Evolutionary conservation across 2,888 invertebrate species (phyloP).

Genomic region (Folsomia manolachei): DNA sequence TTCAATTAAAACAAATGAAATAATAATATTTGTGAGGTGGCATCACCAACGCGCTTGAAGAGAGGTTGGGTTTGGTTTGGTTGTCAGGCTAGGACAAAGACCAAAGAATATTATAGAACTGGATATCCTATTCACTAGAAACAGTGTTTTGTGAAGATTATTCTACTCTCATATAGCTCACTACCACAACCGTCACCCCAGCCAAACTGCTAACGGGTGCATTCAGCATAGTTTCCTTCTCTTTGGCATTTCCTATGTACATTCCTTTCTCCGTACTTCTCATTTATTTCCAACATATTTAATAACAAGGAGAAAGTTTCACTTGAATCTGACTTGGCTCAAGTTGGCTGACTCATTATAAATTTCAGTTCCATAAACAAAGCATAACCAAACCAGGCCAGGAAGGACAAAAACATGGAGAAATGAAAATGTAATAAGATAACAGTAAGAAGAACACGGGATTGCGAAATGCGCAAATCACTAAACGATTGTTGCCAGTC

Average conservation of each 20-base stretch:
- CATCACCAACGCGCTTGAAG: not conserved
- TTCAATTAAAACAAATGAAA: conserved; percentile 23
- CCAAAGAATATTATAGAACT: no score
- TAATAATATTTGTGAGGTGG: conserved; percentile 22
- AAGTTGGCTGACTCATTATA: not conserved
- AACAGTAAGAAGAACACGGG: not conserved
- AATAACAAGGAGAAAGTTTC: conserved; percentile 1
- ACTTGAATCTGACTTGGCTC: not conserved
- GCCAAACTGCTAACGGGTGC: not conserved
- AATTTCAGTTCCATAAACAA: not conserved
- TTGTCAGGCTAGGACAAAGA: no score
- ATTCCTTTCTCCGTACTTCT: not conserved
- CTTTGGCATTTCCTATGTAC: not conserved
- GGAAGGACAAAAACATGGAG: no score
- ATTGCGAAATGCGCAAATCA: conserved; percentile 6
- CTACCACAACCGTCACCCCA: not conserved
- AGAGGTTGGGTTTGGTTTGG: not conserved
- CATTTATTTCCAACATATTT: not conserved
- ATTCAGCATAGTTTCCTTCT: not conserved
- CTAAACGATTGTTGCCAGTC: not conserved
- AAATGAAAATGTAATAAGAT: no score
- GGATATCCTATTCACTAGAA: no score
- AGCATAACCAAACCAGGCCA: no score
- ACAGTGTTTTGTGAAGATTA: no score
- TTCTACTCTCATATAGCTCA: no score